These are phyloP conservation scores for Megaceryle maxima DNA, from an alignment of 2,113 vertebrate genomes.

Conservation along the genomic window DNA sequence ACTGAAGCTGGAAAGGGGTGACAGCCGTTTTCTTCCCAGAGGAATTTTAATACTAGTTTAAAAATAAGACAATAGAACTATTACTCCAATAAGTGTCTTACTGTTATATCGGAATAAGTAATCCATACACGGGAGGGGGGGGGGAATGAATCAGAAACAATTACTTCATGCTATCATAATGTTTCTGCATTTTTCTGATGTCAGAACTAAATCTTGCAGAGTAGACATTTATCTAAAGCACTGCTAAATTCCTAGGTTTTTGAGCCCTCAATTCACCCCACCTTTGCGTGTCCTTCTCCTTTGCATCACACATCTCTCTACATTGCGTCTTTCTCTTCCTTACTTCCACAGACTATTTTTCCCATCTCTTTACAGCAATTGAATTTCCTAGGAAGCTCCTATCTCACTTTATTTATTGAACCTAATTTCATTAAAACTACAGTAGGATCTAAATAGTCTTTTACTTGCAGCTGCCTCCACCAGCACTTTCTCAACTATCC, in stretches of 20 bases:
- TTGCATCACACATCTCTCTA: neutral
- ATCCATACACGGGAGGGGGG: neutral
- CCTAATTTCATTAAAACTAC: neutral
- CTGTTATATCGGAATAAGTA: neutral
- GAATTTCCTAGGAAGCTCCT: neutral
- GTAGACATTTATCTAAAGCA: neutral
- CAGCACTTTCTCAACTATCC: neutral
- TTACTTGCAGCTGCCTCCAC: neutral
- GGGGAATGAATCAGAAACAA: neutral
- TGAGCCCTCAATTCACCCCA: neutral
- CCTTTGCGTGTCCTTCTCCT: neutral
- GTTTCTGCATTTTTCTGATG: neutral
- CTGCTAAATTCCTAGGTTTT: neutral
- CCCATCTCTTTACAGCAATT: neutral
- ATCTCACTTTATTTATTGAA: neutral
- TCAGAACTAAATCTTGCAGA: neutral
- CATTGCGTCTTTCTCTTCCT: neutral
- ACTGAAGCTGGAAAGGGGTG: neutral
- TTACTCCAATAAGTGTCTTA: neutral
- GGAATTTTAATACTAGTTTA: conserved; percentile 31
- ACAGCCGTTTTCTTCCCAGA: neutral
- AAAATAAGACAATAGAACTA: conserved; percentile 7
- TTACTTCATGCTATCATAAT: neutral
- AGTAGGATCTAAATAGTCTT: neutral
- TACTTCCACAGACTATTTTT: neutral